These are phyloP conservation scores for Hanleya hanleyi DNA, from an alignment of 2,888 invertebrate genomes.

Conservation along the genomic window DNA sequence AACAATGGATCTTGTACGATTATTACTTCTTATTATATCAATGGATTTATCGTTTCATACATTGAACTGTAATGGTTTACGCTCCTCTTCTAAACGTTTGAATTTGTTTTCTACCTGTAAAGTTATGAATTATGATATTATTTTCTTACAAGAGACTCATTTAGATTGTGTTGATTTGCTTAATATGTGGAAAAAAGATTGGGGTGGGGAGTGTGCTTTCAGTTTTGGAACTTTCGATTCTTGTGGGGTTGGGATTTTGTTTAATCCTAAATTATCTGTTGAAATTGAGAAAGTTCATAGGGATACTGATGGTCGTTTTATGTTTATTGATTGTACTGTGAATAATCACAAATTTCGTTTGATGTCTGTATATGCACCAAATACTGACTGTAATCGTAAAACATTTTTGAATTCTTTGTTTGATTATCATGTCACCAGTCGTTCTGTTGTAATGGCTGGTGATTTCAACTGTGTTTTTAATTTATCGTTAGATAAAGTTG, in stretches of 20 bases:
- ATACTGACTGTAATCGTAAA: neutral
- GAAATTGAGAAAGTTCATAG: neutral
- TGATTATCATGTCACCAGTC: neutral
- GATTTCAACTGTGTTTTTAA: constrained; percentile 13
- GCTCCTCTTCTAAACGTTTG: neutral
- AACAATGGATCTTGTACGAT: too few relatives aligned
- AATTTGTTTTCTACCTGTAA: neutral
- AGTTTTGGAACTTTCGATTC: neutral
- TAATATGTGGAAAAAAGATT: too few relatives aligned
- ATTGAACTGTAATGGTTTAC: neutral
- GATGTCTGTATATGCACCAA: constrained; percentile 10
- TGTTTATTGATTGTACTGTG: neutral
- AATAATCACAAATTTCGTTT: neutral
- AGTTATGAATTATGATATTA: neutral
- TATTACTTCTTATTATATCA: neutral
- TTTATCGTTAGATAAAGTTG: neutral
- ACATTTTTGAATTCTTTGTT: neutral
- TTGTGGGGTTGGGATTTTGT: constrained; percentile 2
- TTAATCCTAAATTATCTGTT: neutral
- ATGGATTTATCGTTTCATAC: neutral
- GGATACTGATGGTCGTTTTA: constrained; percentile 3
- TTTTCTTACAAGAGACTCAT: constrained; percentile 11
- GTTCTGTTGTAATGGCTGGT: constrained; percentile 3
- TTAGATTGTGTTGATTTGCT: neutral
- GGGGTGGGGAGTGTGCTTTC: neutral